A percentile compares a stretch with the other conserved stretches of the same genome.
These are phyloP conservation scores for Xanthorhoe designata DNA, from an alignment of 2,888 invertebrate species.

Conservation along the genomic window DNA sequence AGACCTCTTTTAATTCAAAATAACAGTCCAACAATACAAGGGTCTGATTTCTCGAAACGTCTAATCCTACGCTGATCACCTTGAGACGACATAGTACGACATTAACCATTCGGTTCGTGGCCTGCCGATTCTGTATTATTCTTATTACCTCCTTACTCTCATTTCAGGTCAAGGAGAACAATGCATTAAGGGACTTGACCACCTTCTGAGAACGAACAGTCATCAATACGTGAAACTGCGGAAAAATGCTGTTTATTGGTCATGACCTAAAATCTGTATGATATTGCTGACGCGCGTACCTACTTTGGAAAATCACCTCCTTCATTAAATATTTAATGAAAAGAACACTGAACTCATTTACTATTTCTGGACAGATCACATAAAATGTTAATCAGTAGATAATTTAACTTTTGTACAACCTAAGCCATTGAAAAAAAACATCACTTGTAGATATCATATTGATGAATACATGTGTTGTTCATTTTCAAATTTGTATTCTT, in stretches of 20 bases:
- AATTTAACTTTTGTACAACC: no score
- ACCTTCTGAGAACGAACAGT: conserved; percentile 39
- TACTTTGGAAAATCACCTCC: not conserved
- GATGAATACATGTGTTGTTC: no score
- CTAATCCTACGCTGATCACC: conserved; percentile 26
- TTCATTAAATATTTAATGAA: not conserved
- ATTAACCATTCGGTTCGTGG: conserved; percentile 1
- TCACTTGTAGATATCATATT: no score
- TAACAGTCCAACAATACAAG: not conserved
- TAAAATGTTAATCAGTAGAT: no score
- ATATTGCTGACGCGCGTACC: conserved; percentile 13
- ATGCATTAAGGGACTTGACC: conserved; percentile 36
- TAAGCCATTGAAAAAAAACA: no score
- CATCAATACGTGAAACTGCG: conserved; percentile 32
- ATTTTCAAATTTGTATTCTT: no score
- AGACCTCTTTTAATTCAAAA: not conserved
- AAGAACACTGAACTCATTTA: no score
- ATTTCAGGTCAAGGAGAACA: conserved; percentile 54
- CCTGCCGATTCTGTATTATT: conserved; percentile 17
- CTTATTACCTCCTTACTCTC: conserved; percentile 26
- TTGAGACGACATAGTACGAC: conserved; percentile 9
- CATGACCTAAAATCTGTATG: conserved; percentile 28
- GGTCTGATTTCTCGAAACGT: conserved; percentile 14
- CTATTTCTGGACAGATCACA: no score
- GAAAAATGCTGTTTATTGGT: conserved; percentile 26